These are phyloP conservation scores for Hipposideros larvatus DNA, from an alignment of 2,797 vertebrate genomes.

Conservation along the genomic window DNA sequence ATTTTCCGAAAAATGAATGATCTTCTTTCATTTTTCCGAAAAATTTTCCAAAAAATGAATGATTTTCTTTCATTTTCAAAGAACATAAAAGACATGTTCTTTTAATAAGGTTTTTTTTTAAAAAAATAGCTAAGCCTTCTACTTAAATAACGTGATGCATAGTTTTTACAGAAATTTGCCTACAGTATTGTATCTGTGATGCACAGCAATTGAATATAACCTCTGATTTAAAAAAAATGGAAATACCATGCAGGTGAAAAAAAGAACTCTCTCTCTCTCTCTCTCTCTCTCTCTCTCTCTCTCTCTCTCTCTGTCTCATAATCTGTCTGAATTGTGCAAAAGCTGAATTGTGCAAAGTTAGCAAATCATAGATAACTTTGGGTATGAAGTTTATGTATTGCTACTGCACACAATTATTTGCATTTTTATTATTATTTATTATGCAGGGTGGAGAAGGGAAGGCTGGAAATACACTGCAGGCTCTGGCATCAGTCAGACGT, in stretches of 20 bases:
- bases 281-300: neutral
- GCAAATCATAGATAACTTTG: neutral
- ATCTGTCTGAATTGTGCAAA: neutral
- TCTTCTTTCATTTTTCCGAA: neutral
- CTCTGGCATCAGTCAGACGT: neutral
- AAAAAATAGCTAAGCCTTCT: neutral
- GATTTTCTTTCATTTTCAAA: neutral
- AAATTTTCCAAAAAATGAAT: no score
- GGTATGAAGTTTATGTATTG: neutral
- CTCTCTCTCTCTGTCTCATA: neutral
- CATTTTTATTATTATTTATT: neutral
- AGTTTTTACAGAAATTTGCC: neutral
- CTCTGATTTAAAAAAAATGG: neutral
- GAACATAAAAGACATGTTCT: neutral
- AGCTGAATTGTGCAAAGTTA: neutral
- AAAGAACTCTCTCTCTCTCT: neutral
- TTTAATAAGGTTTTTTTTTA: slow-evolving; percentile 30
- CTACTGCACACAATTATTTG: neutral
- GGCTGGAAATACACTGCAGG: neutral
- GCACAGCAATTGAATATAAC: neutral
- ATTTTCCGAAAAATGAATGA: neutral
- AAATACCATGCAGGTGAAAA: neutral
- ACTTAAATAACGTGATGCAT: slow-evolving; percentile 5
- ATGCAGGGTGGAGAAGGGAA: no score
- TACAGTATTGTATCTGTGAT: neutral